These are phyloP conservation scores for Alcis repandata DNA, from an alignment of 2,888 invertebrate species.

Conservation along the genomic window DNA sequence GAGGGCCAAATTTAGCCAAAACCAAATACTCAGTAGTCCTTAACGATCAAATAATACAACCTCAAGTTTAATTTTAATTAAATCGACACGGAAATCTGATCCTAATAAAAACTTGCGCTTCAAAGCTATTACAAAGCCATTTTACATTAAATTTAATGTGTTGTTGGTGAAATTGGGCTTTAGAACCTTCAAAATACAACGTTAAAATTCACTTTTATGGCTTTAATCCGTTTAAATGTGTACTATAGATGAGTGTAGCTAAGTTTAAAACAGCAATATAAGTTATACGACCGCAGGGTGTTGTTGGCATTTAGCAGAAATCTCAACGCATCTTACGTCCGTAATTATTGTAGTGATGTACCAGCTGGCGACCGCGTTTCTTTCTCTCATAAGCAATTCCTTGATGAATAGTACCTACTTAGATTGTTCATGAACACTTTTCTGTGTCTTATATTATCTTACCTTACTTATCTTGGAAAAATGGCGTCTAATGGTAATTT, in stretches of 20 bases:
- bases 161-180: conserved; percentile 21
- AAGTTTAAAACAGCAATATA: conserved; percentile 10
- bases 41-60: not conserved
- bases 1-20: not conserved
- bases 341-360: no score
- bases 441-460: no score
- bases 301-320: not conserved
- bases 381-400: no score
- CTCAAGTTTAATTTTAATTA: conserved; percentile 12
- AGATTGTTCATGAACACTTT: no score
- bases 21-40: not conserved
- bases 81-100: conserved; percentile 8
- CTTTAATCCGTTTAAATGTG: conserved; percentile 10
- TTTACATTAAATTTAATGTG: conserved; percentile 14
- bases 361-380: no score
- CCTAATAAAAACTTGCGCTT: conserved; percentile 12
- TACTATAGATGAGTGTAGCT: conserved; percentile 4
- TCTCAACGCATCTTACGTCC: conserved; percentile 1
- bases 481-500: no score
- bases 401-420: no score
- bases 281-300: conserved; percentile 9
- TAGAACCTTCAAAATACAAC: not conserved
- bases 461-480: no score
- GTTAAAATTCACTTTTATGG: conserved; percentile 12
- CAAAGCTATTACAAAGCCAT: conserved; percentile 16